These are phyloP conservation scores for Loris lydekkerianus DNA, from an alignment of 2,797 vertebrate species.

Conservation along the genomic window DNA sequence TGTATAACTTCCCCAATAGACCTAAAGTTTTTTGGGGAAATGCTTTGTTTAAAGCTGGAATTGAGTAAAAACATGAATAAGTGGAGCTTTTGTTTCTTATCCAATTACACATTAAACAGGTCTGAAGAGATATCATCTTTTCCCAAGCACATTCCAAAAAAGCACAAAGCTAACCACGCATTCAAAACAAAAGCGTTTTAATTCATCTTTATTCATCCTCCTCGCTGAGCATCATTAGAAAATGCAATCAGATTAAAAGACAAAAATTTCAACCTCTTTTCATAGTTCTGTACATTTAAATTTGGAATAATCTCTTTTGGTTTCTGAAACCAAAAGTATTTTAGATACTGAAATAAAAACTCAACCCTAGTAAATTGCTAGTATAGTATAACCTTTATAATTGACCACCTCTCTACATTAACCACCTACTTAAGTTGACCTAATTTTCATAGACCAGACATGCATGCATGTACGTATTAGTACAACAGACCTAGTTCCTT, in stretches of 20 bases:
- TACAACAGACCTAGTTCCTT: no score
- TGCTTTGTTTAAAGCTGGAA: slow-evolving; percentile 62
- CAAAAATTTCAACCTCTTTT: slow-evolving; percentile 46
- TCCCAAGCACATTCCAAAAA: slow-evolving; percentile 69
- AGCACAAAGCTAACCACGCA: slow-evolving; percentile 46
- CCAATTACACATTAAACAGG: slow-evolving; percentile 53
- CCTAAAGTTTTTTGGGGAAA: not conserved
- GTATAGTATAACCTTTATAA: no score
- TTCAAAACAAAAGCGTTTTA: slow-evolving; percentile 63
- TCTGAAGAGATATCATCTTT: slow-evolving; percentile 42
- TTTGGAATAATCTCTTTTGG: slow-evolving; percentile 23
- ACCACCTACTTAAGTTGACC: no score
- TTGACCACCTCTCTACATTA: no score
- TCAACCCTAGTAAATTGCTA: not conserved
- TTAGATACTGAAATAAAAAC: slow-evolving; percentile 65
- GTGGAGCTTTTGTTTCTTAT: slow-evolving; percentile 41
- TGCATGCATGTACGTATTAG: no score
- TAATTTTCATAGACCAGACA: no score
- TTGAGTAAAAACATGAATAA: slow-evolving; percentile 7
- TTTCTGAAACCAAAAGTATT: slow-evolving; percentile 54
- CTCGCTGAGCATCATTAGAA: slow-evolving; percentile 53
- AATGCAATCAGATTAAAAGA: slow-evolving; percentile 67
- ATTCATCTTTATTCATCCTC: slow-evolving; percentile 51
- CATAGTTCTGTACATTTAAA: slow-evolving; percentile 65
- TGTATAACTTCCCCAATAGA: slow-evolving; percentile 38